A percentile compares a stretch with the other conserved stretches of the same genome.
Evolutionary conservation across 64 coral and sea anemone species (phyloP).

Genomic region (Dendrophyllia cribrosa): DNA sequence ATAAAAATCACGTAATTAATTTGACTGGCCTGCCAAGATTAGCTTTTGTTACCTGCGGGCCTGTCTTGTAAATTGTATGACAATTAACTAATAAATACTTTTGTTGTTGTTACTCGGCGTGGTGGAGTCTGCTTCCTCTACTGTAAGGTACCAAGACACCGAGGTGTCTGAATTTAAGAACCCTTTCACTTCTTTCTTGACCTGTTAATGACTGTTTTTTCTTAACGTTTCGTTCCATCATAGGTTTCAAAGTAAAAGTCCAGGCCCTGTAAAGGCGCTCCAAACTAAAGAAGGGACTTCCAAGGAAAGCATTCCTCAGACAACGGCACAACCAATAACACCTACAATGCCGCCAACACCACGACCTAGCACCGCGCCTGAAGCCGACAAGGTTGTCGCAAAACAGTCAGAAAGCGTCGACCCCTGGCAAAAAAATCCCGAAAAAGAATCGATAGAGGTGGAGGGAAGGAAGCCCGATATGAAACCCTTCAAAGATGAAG

Average conservation of each 20-base stretch:
- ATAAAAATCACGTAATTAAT: too few relatives aligned
- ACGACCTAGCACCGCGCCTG: background rate
- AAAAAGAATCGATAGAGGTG: background rate
- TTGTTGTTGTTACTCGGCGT: too few relatives aligned
- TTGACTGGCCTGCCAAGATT: too few relatives aligned
- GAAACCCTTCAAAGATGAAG: constrained; percentile 28
- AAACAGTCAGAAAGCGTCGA: background rate
- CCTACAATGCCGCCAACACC: background rate
- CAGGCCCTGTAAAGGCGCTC: background rate
- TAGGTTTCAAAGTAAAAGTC: background rate
- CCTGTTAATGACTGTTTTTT: background rate
- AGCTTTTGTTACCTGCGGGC: too few relatives aligned
- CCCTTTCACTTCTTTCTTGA: too few relatives aligned
- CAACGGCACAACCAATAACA: background rate
- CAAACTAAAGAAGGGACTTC: constrained; percentile 15
- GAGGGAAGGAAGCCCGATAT: constrained; percentile 7
- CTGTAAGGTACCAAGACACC: too few relatives aligned
- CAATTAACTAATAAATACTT: too few relatives aligned
- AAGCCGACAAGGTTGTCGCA: background rate
- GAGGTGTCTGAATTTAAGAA: too few relatives aligned
- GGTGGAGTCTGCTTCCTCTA: too few relatives aligned
- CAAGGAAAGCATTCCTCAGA: constrained; percentile 30
- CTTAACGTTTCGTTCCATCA: background rate
- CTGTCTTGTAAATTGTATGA: too few relatives aligned
- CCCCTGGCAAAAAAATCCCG: background rate